phyloP scores from a whole-genome alignment of 2,888 invertebrate genomes.

The Bedellia somnulentella region DNA sequence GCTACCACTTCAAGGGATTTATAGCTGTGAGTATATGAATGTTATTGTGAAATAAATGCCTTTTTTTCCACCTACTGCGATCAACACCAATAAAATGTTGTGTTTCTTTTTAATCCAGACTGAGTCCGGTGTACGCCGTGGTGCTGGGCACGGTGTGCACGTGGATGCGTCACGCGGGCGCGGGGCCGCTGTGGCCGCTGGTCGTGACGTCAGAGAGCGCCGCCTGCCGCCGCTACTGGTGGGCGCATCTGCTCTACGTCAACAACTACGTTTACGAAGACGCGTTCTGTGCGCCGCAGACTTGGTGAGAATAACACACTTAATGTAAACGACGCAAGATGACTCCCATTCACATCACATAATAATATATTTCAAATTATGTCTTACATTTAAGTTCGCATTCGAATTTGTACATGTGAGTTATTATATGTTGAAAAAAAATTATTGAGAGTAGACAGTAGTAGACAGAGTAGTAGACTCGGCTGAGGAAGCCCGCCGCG shows the following conservation, averaged over 20 bases:
- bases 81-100: no score
- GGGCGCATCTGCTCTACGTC: slow-evolving; percentile 43
- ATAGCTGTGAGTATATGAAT: no score
- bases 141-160: slow-evolving; percentile 30
- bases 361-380: neutral
- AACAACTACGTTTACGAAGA: slow-evolving; percentile 42
- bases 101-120: no score
- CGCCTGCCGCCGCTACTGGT: slow-evolving; percentile 44
- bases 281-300: slow-evolving; percentile 26
- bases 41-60: no score
- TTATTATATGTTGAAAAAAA: no score
- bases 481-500: no score
- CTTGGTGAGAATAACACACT: no score
- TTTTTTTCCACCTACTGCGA: no score
- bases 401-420: neutral
- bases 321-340: no score
- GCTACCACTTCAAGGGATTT: no score
- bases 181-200: slow-evolving; percentile 37
- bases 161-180: slow-evolving; percentile 26
- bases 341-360: neutral
- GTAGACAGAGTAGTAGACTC: no score
- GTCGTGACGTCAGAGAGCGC: slow-evolving; percentile 25
- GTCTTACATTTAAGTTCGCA: neutral
- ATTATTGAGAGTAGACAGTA: no score
- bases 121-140: slow-evolving; percentile 38